phyloP scores from a whole-genome alignment of 2,797 vertebrate genomes.

The Coccyzus lansbergi region DNA sequence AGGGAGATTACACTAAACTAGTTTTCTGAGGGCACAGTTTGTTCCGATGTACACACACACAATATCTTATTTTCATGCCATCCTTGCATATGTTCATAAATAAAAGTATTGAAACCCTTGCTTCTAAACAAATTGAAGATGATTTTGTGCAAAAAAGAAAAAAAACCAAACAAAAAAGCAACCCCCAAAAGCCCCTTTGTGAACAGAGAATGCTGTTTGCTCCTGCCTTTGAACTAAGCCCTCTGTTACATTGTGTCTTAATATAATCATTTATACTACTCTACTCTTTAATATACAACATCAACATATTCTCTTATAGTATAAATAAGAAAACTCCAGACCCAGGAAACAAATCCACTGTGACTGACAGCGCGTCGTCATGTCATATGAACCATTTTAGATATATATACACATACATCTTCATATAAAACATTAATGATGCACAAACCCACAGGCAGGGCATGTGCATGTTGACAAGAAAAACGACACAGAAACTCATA shows the following conservation, averaged over 20 bases:
- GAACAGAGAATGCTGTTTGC: neutral
- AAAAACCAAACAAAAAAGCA: neutral
- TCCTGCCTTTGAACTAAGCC: neutral
- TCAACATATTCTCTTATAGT: constrained; percentile 13
- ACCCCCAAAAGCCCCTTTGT: neutral
- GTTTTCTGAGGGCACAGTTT: constrained; percentile 18
- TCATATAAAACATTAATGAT: neutral
- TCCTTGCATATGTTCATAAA: constrained; percentile 28
- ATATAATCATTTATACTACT: constrained; percentile 33
- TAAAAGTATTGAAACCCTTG: neutral
- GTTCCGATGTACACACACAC: neutral
- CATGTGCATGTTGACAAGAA: neutral
- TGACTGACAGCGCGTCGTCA: neutral
- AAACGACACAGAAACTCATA: neutral
- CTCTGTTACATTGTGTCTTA: constrained; percentile 4
- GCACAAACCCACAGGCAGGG: neutral
- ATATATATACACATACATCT: neutral
- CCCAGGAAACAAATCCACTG: constrained; percentile 9
- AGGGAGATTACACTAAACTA: neutral
- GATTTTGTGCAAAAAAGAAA: neutral
- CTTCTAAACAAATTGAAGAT: constrained; percentile 9
- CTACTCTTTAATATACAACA: constrained; percentile 35
- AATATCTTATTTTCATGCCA: neutral
- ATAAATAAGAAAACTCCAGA: constrained; percentile 58
- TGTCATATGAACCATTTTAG: neutral